Evolutionary conservation across 2,888 invertebrate species (phyloP), one percentile per base, ranked within the genome.

Genomic region (Tipula confusa): DNA sequence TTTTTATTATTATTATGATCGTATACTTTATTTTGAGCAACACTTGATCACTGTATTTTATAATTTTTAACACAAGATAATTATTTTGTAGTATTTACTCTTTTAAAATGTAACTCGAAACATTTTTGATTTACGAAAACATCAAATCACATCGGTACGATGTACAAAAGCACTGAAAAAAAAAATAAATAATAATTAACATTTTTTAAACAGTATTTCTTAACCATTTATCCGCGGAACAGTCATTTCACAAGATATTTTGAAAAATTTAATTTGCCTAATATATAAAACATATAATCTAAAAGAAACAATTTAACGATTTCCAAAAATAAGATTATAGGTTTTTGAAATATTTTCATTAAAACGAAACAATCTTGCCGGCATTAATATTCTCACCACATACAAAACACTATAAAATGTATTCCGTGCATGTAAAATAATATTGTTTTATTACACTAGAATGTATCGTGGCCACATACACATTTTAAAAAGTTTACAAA

Each of bases 361-460:
- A n/a, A 38, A 43, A 43, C n/a, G n/a, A n/a, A 43, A 43, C 38
- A 38, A 38, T 43, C 43, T 43, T n/a, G n/a, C n/a, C 64, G 24
- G 64, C 24, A 64, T 64, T 64, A 64, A 64, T 64, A 64, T 64
- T 64, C 64, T 64, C 64, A 64, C 64, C 64, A 24, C 64, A 64
- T 9, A n/a, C 24, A 24, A 64, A 24, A 64, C 3, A 24, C 24
- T 48, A 48, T 18, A 48, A 64, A 43, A 64, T 24, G 24, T 64
- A 64, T 11, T 24, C 24, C 64, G 64, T 64, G 64, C 64, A 64
- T 24, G 24, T 64, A 64, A 18, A 64, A 18, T 24, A 3, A 18
- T 24, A 24, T n/a, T n/a, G n/a, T 64, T 64, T 64, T 64, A 64
- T 64, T 24, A 64, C 24, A 24, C 24, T 64, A 9, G 24, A 64